These are phyloP conservation scores for Heliconius hortense DNA, from an alignment of 2,888 invertebrate genomes.

Conservation along the genomic window DNA sequence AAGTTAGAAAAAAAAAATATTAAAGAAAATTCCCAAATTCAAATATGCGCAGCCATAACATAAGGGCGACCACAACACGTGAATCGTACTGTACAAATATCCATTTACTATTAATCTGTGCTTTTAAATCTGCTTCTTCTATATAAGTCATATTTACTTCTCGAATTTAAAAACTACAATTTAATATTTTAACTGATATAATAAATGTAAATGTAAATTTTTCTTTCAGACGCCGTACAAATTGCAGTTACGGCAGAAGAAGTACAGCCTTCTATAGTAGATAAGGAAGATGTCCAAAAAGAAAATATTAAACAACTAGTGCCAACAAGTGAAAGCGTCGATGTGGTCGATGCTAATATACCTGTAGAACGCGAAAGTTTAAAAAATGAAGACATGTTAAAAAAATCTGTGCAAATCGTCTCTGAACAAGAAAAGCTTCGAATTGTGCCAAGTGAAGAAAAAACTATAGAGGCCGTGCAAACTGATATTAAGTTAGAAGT, in stretches of 20 bases:
- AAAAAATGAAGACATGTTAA: conserved; percentile 11
- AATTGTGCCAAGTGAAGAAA: conserved; percentile 23
- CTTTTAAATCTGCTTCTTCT: too few species aligned
- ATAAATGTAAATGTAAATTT: neutral
- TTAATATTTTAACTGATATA: too few species aligned
- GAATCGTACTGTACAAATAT: too few species aligned
- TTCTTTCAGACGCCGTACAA: conserved; percentile 12
- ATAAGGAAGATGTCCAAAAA: neutral
- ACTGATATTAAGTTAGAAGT: neutral
- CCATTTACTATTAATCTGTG: too few species aligned
- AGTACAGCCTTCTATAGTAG: conserved; percentile 20
- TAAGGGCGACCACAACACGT: too few species aligned
- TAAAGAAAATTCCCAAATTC: too few species aligned
- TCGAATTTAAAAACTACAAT: too few species aligned
- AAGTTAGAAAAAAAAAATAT: too few species aligned
- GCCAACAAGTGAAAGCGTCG: conserved; percentile 24
- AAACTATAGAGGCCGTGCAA: neutral
- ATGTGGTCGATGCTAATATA: conserved; percentile 43
- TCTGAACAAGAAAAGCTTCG: neutral
- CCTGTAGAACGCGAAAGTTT: conserved; percentile 7
- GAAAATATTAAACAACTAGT: conserved; percentile 11
- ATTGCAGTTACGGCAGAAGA: conserved; percentile 4
- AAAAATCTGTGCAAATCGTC: neutral
- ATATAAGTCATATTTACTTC: too few species aligned
- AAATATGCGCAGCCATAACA: too few species aligned